Conservation (phyloP, 2,888 invertebrate genomes). For the Drosophila neutralis region DNA sequence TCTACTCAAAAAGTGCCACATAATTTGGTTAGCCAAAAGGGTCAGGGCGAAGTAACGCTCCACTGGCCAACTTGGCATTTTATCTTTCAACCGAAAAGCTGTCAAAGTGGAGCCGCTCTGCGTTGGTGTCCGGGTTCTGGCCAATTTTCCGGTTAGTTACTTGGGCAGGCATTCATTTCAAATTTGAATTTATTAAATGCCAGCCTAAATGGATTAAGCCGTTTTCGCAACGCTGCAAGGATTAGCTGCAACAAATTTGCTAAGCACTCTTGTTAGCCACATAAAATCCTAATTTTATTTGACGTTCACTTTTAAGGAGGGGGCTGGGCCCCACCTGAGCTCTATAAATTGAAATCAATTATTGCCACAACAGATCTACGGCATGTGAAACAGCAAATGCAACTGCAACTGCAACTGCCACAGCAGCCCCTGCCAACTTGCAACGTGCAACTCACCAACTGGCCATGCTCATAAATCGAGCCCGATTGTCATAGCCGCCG, state of each 20-base stretch:
- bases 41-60: constrained; percentile 36
- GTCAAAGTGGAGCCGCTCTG: constrained; percentile 25
- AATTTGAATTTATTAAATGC: constrained; percentile 22
- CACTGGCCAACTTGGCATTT: constrained; percentile 25
- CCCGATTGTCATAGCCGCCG: constrained; percentile 71
- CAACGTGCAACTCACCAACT: constrained; percentile 9
- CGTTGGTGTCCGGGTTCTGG: not conserved
- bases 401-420: constrained; percentile 32
- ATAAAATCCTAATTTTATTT: constrained; percentile 64
- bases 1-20: constrained; percentile 40
- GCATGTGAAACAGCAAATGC: constrained; percentile 63
- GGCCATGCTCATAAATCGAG: constrained; percentile 71
- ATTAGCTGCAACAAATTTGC: constrained; percentile 46
- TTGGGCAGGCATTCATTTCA: constrained; percentile 11
- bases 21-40: constrained; percentile 43
- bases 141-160: constrained; percentile 51
- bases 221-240: constrained; percentile 21
- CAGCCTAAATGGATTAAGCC: constrained; percentile 31
- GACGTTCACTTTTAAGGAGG: constrained; percentile 39
- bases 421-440: not conserved
- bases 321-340: constrained; percentile 56
- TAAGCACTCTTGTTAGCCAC: constrained; percentile 50
- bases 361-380: constrained; percentile 70
- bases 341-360: constrained; percentile 76
- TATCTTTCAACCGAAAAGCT: constrained; percentile 21